Conservation (phyloP, 1,140 invertebrate genomes). For the Trichonephila inaurata region DNA sequence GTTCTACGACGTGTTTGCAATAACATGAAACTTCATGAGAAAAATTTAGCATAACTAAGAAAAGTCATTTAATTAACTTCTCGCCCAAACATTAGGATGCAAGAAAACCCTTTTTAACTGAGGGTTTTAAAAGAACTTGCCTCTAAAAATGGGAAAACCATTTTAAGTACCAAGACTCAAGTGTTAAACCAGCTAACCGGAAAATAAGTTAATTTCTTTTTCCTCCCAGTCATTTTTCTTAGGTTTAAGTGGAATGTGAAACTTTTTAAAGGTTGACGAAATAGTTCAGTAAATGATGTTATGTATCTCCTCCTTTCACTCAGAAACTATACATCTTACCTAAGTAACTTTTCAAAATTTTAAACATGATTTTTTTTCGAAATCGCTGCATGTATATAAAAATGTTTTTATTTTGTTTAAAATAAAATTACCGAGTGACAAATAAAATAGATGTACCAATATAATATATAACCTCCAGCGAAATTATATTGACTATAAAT, state of each 20-base stretch:
- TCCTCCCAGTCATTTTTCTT: neutral
- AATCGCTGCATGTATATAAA: too few species aligned
- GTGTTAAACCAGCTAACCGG: conserved; percentile 3
- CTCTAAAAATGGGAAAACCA: neutral
- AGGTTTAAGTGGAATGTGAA: neutral
- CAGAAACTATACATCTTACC: neutral
- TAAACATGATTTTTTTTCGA: too few species aligned
- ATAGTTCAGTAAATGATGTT: neutral
- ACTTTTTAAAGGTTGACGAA: neutral
- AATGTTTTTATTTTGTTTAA: too few species aligned
- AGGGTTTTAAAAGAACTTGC: neutral
- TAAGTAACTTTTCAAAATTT: neutral
- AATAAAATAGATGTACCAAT: too few species aligned
- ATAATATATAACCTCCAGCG: too few species aligned
- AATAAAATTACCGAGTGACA: too few species aligned
- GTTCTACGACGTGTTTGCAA: neutral
- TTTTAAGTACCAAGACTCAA: neutral
- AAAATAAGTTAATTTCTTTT: conserved; percentile 9
- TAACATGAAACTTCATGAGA: neutral
- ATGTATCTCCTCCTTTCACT: neutral
- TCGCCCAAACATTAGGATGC: neutral
- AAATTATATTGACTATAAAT: too few species aligned
- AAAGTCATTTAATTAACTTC: neutral
- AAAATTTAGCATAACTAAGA: neutral
- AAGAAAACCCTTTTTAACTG: neutral